Base-by-base conservation (phyloP, 2,113 vertebrate species). In the Coturnix japonica region DNA sequence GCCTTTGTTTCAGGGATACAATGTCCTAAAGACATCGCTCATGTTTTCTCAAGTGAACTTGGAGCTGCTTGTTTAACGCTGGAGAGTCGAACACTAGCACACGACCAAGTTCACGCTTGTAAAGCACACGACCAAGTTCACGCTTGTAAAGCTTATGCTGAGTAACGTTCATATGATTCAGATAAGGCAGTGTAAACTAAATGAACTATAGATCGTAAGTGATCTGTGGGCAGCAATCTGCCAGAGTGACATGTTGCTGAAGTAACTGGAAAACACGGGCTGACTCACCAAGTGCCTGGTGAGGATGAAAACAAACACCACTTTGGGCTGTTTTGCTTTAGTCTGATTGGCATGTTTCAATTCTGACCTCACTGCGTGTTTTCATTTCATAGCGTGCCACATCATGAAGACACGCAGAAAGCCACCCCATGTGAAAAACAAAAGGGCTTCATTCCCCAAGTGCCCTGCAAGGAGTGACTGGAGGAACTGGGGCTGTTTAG, bases 111-210 rank as follows among this genome's bases (percentile, higher is more conserved):
- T 33, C 47, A 37, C 0, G 0, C 31, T 59, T 61, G 51, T 41
- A 64, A 43, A 69, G 35, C 44, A 4, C 12, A 17, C 47, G 56
- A 53, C 4, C 63, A 46, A 21, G n/a, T 11, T 33, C 47, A 37
- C 0, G 0, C 31, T 59, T 61, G 51, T 41, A 64, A 43, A 69
- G 35, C 44, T 56, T 1, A 1, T 0, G 5, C 41, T 21, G 53
- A 73, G n/a, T 53, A 74, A 81, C 23, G 57, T 51, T 73, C 51
- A 44, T 61, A 31, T 53, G 57, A 39, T 71, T 77, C 33, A 35
- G 89, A 43, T 86, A 90, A 79, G 25, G 14, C 4, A 4, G 43
- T 13, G 57, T 39, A 43, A 73, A 90, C 86, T 60, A 75, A 85
- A 88, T 13, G 66, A 92, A 51, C 59, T 81, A 43, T 20, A 71